A percentile compares a stretch with the other conserved stretches of the same genome.
phyloP scores from a whole-genome alignment of 2,113 vertebrate species.

The Euleptes europaea region DNA sequence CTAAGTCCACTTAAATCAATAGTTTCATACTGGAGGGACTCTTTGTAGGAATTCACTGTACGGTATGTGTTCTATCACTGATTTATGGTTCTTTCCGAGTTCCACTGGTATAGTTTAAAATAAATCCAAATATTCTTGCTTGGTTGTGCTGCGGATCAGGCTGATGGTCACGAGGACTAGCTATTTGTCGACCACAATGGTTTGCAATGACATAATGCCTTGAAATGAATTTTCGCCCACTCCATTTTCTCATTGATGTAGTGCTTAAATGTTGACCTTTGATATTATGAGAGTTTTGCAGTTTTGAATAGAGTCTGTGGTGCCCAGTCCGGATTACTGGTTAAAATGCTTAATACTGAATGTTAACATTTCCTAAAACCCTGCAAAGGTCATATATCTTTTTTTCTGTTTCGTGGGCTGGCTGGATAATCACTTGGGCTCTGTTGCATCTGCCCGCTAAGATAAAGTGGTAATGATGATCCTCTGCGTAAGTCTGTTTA shows the following conservation, averaged over 20 bases:
- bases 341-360: not conserved
- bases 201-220: no score
- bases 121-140: not conserved
- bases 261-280: slow-evolving; percentile 39
- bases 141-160: not conserved
- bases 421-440: slow-evolving; percentile 24
- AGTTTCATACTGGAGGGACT: no score
- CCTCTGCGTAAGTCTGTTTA: not conserved
- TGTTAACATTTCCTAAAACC: not conserved
- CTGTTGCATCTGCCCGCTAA: slow-evolving; percentile 12
- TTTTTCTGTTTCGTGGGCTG: not conserved
- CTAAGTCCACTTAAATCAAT: no score
- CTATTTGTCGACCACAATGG: no score
- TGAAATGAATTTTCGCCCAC: no score
- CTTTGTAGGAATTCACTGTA: no score
- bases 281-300: slow-evolving; percentile 15
- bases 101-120: not conserved
- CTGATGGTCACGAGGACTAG: no score
- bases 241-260: slow-evolving; percentile 9
- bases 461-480: slow-evolving; percentile 20
- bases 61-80: no score
- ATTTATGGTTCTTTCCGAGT: not conserved
- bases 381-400: slow-evolving; percentile 12
- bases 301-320: slow-evolving; percentile 23
- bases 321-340: slow-evolving; percentile 22